Conservation (phyloP, 2,113 vertebrate genomes). For the Numida meleagris region DNA sequence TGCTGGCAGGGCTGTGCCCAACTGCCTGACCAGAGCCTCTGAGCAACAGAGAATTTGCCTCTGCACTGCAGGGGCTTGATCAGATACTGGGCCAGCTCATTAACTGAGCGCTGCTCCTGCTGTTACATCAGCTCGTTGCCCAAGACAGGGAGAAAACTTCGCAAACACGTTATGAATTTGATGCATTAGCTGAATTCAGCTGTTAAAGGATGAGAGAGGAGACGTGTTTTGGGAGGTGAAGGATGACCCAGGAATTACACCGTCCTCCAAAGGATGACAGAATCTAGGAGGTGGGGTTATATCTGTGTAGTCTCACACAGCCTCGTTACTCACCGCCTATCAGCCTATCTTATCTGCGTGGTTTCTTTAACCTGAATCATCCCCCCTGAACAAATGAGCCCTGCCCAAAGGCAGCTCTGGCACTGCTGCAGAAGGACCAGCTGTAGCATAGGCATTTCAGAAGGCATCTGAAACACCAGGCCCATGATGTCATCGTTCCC, state of each 20-base stretch:
- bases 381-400: background rate
- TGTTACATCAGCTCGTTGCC: background rate
- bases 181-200: background rate
- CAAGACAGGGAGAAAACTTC: background rate
- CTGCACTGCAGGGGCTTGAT: background rate
- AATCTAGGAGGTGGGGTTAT: background rate
- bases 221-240: background rate
- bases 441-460: accelerated
- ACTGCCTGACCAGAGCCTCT: background rate
- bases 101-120: background rate
- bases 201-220: background rate
- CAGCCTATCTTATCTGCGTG: background rate
- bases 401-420: background rate
- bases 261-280: background rate
- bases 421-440: background rate
- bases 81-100: background rate
- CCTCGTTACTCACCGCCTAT: accelerated
- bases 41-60: background rate
- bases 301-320: background rate
- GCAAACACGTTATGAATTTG: background rate
- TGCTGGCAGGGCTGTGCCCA: background rate
- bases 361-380: background rate
- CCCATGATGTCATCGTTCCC: background rate
- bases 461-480: background rate
- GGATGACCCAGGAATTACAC: background rate